Evolutionary conservation across 1,140 invertebrate species (phyloP), one percentile per base, ranked within the genome.

Genomic region (Liolophura sinensis): DNA sequence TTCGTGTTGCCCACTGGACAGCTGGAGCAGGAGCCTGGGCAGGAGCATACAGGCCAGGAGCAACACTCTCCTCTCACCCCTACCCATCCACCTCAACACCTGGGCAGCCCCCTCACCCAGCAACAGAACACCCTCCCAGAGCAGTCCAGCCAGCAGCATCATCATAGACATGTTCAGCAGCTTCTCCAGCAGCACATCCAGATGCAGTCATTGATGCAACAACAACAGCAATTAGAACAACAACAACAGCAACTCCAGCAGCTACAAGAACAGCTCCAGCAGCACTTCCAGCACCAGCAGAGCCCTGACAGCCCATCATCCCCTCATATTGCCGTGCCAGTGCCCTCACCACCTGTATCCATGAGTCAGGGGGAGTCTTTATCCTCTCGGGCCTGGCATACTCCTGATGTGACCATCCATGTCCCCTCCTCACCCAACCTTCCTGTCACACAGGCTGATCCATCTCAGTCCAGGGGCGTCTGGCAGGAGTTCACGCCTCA

Each of bases 201-300:
- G 47, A 60, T 85, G 5, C 87, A 88, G 67, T 85, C 85, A 1
- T 79, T 75, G 55, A 77, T 87, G 56, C 58, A 59, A 52, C 60
- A 67, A 62, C 60, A 65, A 50, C 65, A 59, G 40, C 68, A 59
- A 52, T 46, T 49, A 63, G 58, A 55, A 55, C 65, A 51, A 63
- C 54, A 64, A 64, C 55, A 60, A 18, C 59, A 60, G 25, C 62
- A 63, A 54, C 47, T 18, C 12, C 57, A 87, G 50, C 88, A 64
- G 89, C 73, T 71, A 48, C 73, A 70, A 51, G 57, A 67, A n/a
- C 65, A 57, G n/a, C 64, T 65, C 40, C 67, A 69, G 22, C 46
- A 72, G 18, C 65, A 69, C 89, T 16, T 89, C 89, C 65, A 73
- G 54, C 73, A 31, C 73, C 73, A 20, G 71, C 74, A 60, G 68